Evolutionary conservation across 1,140 invertebrate species (phyloP).

Genomic region (Alviniconcha marisindica): DNA sequence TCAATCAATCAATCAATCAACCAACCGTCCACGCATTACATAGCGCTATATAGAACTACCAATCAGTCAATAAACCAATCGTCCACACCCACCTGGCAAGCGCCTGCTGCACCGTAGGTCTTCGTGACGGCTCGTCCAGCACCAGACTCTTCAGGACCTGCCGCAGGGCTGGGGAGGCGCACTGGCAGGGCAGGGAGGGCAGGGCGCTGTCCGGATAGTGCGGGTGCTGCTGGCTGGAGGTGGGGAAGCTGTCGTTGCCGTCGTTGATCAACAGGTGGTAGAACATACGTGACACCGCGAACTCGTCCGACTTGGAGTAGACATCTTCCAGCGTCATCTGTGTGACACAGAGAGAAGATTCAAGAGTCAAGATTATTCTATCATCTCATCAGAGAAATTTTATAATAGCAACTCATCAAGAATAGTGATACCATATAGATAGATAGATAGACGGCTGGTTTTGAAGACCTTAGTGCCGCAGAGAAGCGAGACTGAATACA

Average conservation of each 20-base stretch:
- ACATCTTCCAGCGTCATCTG: conserved; percentile 48
- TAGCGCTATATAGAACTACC: no score
- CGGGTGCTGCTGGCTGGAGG: conserved; percentile 42
- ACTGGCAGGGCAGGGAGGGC: conserved; percentile 36
- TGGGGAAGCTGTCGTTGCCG: conserved; percentile 43
- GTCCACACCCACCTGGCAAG: conserved; percentile 41
- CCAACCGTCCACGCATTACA: no score
- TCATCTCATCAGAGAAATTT: no score
- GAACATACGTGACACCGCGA: conserved; percentile 56
- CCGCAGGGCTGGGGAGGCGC: conserved; percentile 37
- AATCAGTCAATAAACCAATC: no score
- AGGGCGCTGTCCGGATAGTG: conserved; percentile 53
- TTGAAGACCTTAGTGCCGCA: no score
- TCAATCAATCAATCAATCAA: no score
- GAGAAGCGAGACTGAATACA: no score
- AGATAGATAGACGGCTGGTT: no score
- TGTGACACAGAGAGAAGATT: no score
- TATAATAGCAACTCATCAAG: no score
- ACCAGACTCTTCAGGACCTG: conserved; percentile 48
- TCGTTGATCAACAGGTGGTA: conserved; percentile 44
- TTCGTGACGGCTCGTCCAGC: conserved; percentile 44
- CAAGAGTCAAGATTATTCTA: no score
- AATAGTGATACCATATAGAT: no score
- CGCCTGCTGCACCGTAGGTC: conserved; percentile 41
- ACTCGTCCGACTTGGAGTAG: conserved; percentile 51